phyloP scores from a whole-genome alignment of 53 echinoderm and acorn worm genomes.

The Echinarachnius parma region DNA sequence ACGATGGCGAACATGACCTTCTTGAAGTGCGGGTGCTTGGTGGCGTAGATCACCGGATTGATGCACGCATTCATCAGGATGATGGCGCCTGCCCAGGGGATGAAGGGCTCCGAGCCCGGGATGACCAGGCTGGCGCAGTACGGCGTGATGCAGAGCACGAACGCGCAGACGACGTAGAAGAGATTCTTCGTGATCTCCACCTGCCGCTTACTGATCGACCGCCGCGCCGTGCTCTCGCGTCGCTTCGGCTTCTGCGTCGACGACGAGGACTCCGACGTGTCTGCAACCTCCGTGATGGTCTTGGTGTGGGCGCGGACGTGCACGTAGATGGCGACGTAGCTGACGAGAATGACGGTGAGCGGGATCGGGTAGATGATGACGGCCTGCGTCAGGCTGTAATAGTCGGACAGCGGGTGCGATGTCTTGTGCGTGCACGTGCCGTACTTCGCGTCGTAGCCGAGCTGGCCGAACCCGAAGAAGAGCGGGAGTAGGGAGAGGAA shows the following conservation, averaged over 20 bases:
- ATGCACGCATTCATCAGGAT: conserved; percentile 84
- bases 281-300: conserved; percentile 75
- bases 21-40: conserved; percentile 88
- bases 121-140: conserved; percentile 85
- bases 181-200: conserved; percentile 92
- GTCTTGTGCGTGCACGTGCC: conserved; percentile 91
- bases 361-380: conserved; percentile 86
- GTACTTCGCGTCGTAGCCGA: conserved; percentile 84
- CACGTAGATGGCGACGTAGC: conserved; percentile 67
- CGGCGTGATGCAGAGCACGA: conserved; percentile 85
- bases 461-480: conserved; percentile 74
- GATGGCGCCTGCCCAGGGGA: conserved; percentile 87
- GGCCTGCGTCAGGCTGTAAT: conserved; percentile 81
- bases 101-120: conserved; percentile 80
- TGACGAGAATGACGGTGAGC: conserved; percentile 61
- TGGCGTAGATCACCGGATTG: conserved; percentile 83
- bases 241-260: conserved; percentile 61
- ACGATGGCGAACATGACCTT: conserved; percentile 80
- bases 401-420: conserved; percentile 78
- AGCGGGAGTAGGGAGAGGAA: conserved; percentile 75
- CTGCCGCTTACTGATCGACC: conserved; percentile 68
- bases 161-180: conserved; percentile 93
- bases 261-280: conserved; percentile 71
- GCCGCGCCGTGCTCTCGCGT: conserved; percentile 62
- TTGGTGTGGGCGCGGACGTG: conserved; percentile 66